phyloP scores from a whole-genome alignment of 2,797 vertebrate species.

The Epinephelus coioides region DNA sequence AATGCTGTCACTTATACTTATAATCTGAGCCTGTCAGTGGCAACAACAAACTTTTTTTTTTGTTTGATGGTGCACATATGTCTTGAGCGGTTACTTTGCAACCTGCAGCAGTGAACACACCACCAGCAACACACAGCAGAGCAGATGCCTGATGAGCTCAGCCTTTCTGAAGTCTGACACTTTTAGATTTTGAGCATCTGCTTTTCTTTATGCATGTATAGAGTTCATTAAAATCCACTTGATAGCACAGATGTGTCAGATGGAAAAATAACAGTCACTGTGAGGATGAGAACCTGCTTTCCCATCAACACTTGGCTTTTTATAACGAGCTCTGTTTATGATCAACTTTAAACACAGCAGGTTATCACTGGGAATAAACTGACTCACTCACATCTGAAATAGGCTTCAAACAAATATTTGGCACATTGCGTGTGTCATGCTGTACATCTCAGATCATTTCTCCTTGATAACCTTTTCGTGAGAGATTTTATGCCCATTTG shows the following conservation, averaged over 20 bases:
- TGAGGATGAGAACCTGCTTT: background rate
- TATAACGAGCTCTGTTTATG: background rate
- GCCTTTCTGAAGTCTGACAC: background rate
- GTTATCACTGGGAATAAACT: slow-evolving; percentile 1
- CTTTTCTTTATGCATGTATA: slow-evolving; percentile 1
- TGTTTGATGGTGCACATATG: too few species aligned
- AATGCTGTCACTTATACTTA: too few species aligned
- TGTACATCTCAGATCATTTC: background rate
- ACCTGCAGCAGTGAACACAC: background rate
- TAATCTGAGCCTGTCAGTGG: too few species aligned
- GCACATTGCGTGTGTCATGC: background rate
- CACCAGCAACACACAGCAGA: background rate
- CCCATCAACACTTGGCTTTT: slow-evolving; percentile 10
- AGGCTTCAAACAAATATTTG: slow-evolving; percentile 9
- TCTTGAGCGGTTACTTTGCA: too few species aligned
- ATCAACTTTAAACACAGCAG: slow-evolving; percentile 18
- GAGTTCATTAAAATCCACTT: background rate
- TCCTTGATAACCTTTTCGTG: background rate
- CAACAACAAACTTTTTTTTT: too few species aligned
- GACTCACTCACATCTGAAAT: background rate
- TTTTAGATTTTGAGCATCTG: slow-evolving; percentile 26
- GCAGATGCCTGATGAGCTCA: background rate
- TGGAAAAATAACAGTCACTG: slow-evolving; percentile 1
- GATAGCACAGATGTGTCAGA: background rate
- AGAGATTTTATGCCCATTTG: background rate